Evolutionary conservation across 2,888 invertebrate species (phyloP).

Genomic region (Minunthozetes semirufus): DNA sequence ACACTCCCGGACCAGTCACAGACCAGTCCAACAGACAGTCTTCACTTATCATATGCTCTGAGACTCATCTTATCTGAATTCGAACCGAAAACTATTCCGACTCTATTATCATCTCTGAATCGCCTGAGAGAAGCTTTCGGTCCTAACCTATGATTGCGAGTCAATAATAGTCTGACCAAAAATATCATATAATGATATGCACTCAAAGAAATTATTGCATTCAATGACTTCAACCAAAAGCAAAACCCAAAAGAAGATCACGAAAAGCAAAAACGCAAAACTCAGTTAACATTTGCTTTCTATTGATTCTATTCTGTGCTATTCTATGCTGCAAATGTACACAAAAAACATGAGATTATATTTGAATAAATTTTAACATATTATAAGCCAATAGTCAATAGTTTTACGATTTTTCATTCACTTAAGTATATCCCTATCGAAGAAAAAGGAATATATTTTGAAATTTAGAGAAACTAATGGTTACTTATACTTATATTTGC

Average conservation of each 20-base stretch:
- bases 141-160: constrained; percentile 1
- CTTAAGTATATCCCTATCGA: background rate
- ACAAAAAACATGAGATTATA: background rate
- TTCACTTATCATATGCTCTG: background rate
- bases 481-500: background rate
- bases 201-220: constrained; percentile 8
- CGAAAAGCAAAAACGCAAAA: background rate
- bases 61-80: background rate
- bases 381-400: background rate
- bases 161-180: background rate
- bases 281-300: background rate
- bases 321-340: background rate
- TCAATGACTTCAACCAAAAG: background rate
- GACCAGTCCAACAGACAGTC: background rate
- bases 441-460: background rate
- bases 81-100: background rate
- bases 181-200: constrained; percentile 1
- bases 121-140: background rate
- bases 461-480: background rate
- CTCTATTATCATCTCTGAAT: constrained; percentile 5
- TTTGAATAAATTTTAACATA: constrained; percentile 1
- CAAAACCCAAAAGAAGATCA: background rate
- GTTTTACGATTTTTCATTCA: constrained; percentile 6
- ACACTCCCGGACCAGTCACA: background rate
- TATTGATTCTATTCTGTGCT: no score